Base-by-base conservation (phyloP, 2,888 invertebrate genomes). In the Plagodis pulveraria region DNA sequence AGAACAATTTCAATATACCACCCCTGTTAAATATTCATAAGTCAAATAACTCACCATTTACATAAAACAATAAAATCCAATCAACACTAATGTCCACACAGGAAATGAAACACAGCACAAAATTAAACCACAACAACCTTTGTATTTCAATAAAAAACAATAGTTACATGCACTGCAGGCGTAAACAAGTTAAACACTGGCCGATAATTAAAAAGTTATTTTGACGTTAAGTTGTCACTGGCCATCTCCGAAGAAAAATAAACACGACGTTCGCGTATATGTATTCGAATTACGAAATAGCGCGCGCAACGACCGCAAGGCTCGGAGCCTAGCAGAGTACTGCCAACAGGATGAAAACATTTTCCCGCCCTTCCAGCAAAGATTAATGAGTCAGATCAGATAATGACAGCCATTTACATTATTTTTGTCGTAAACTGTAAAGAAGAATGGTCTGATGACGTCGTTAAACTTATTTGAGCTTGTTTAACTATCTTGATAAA, bases 341-440 rank as follows among this genome's bases (percentile, higher is more conserved):
- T 89, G 75, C 67, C 71, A 55, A 71, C 61, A 9, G 52, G 40
- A 59, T 75, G 78, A 70, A 78, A 81, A 78, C 68, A 70, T 72
- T 84, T 86, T 86, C 87, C 84, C 85, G 83, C 86, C 86, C 85
- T 83, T 70, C 70, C 58, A 67, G 63, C 80, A 79, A 67, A 82
- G 84, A 84, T 66, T 76, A 83, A 67, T 63, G 70, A 62, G 66
- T 67, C 66, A 77, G 76, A 74, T 63, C 40, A 40, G 40, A 40
- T 40, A 22, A 67, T 61, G 74, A 71, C 71, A 68, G 64, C 65
- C 65, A 63, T 65, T 54, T 49, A 53, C 48, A 57, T 52, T 62
- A 62, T 65, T 54, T 49, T 51, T 46, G 55, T 52, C 62, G 62
- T 70, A 63, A 58, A 66, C 62, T 56, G 50, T 35, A 56, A 49